These are phyloP conservation scores for Drosophila chauvacae DNA, from an alignment of 1,140 invertebrate species.

Conservation along the genomic window DNA sequence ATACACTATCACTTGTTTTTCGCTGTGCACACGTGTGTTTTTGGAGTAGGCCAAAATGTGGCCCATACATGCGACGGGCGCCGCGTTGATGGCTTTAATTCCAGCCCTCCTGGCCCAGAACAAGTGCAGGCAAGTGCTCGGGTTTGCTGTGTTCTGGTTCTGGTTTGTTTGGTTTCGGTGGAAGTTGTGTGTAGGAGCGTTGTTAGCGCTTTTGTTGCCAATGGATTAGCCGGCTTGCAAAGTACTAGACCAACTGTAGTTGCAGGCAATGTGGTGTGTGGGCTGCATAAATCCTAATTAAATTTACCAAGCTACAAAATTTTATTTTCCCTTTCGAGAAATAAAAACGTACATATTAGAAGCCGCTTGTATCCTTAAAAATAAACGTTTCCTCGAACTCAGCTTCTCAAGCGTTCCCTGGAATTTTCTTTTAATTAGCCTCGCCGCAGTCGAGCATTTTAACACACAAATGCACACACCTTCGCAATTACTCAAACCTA, in stretches of 20 bases:
- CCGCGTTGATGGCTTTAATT: slow-evolving; percentile 50
- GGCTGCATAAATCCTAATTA: slow-evolving; percentile 42
- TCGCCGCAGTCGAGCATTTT: slow-evolving; percentile 11
- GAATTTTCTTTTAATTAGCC: slow-evolving; percentile 37
- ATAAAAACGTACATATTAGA: not conserved
- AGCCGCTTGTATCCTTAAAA: not conserved
- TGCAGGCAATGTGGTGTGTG: slow-evolving; percentile 17
- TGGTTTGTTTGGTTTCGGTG: slow-evolving; percentile 42
- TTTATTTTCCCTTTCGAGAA: not conserved
- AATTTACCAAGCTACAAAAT: slow-evolving; percentile 18
- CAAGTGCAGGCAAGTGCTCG: slow-evolving; percentile 52
- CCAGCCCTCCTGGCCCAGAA: slow-evolving; percentile 33
- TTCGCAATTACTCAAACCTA: slow-evolving; percentile 29
- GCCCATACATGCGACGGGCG: slow-evolving; percentile 45
- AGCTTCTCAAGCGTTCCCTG: not conserved
- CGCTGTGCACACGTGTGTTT: slow-evolving; percentile 11
- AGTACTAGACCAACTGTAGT: slow-evolving; percentile 27
- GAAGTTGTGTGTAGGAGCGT: slow-evolving; percentile 16
- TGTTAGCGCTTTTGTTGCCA: slow-evolving; percentile 45
- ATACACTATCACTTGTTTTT: slow-evolving; percentile 3
- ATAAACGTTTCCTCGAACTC: not conserved
- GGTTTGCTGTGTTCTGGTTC: slow-evolving; percentile 17
- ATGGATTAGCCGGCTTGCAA: slow-evolving; percentile 44
- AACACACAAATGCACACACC: slow-evolving; percentile 14
- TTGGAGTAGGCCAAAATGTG: slow-evolving; percentile 45